These are phyloP conservation scores for Myiotriccus ornatus DNA, from an alignment of 2,797 vertebrate genomes.

Conservation along the genomic window DNA sequence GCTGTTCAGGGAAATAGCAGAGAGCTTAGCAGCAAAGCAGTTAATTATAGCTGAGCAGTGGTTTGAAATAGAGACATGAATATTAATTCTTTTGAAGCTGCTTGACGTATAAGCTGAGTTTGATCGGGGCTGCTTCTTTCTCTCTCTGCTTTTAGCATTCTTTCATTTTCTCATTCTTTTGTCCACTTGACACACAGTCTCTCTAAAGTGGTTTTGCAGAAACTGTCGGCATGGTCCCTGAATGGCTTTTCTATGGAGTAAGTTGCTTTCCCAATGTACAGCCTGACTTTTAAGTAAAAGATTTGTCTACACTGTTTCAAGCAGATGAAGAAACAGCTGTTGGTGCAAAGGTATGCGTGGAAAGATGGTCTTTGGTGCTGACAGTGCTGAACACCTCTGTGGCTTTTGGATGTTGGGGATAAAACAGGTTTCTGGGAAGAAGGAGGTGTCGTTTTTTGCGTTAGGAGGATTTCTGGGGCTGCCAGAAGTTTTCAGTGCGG, in stretches of 20 bases:
- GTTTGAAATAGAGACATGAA: constrained; percentile 44
- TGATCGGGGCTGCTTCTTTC: neutral
- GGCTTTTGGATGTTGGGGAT: neutral
- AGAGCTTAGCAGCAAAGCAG: neutral
- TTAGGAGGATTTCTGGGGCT: neutral
- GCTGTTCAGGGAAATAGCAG: neutral
- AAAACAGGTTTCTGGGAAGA: neutral
- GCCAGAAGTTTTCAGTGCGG: neutral
- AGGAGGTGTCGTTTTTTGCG: neutral
- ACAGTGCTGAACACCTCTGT: neutral
- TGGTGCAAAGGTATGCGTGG: neutral
- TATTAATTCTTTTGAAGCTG: constrained; percentile 62
- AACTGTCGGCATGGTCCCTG: neutral
- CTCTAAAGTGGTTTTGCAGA: constrained; percentile 53
- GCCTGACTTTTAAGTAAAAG: constrained; percentile 50
- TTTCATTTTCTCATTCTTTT: constrained; percentile 69
- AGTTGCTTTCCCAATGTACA: neutral
- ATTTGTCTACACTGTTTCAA: constrained; percentile 4
- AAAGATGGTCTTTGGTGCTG: constrained; percentile 19
- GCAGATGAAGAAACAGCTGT: constrained; percentile 48
- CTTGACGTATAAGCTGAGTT: constrained; percentile 15
- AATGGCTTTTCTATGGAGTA: neutral
- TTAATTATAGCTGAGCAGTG: neutral
- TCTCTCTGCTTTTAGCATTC: constrained; percentile 46
- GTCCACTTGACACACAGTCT: constrained; percentile 56